These are phyloP conservation scores for Paradisaea rubra DNA, from an alignment of 2,113 vertebrate species.

Conservation along the genomic window DNA sequence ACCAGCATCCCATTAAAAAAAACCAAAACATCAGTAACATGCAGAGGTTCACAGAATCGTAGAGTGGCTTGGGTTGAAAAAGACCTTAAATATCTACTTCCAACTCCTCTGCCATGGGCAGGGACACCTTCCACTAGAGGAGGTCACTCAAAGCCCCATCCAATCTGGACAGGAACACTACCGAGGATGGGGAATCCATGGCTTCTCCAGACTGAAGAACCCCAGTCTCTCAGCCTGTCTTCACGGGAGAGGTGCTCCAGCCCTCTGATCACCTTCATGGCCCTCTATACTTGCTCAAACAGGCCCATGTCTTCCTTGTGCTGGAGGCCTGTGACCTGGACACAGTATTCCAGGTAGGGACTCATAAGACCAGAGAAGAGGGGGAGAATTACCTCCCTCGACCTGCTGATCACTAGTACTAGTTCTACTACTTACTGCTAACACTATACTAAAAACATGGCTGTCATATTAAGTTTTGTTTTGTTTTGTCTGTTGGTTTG, in stretches of 20 bases:
- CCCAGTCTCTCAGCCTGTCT: background rate
- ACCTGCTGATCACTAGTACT: background rate
- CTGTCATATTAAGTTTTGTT: background rate
- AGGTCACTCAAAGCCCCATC: background rate
- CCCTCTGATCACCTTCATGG: too few relatives aligned
- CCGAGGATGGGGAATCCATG: background rate
- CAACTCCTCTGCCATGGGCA: too few relatives aligned
- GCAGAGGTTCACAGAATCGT: background rate
- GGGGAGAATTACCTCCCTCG: background rate
- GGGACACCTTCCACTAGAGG: too few relatives aligned
- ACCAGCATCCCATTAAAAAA: background rate
- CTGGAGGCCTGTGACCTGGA: rapidly evolving
- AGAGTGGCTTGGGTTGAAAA: background rate
- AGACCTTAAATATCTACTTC: background rate
- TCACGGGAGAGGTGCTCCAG: background rate
- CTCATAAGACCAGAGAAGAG: background rate
- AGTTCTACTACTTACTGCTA: background rate
- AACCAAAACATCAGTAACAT: background rate
- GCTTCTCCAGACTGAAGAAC: background rate
- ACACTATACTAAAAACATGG: background rate
- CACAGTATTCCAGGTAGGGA: background rate
- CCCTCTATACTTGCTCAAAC: background rate
- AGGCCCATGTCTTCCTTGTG: background rate
- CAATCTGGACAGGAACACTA: too few relatives aligned
- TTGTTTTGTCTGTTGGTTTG: background rate